Evolutionary conservation across 2,797 vertebrate species (phyloP), one percentile per base, ranked within the genome.

Genomic region (Lacerta agilis): DNA sequence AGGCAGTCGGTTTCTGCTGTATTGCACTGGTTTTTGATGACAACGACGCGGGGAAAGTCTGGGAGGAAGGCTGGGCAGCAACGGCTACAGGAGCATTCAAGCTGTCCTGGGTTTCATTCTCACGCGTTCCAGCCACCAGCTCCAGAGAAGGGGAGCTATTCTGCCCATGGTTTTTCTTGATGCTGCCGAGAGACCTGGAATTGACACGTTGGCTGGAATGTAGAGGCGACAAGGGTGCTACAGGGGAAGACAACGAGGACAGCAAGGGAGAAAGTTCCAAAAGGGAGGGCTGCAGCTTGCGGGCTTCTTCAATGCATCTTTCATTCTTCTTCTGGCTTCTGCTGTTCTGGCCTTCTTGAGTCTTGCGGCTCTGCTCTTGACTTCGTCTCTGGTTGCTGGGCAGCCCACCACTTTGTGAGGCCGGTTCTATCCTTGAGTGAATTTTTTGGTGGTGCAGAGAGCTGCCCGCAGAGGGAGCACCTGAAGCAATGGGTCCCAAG

Each of bases 1-100:
- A 99, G 0, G 99, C 99, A 0, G 98, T 99, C 72, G 99, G 99
- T 95, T 99, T 99, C 95, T 97, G 97, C 86, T 97, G 97, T 97
- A 98, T 97, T 43, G 96, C 95, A 83, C 95, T 96, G 71, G 86
- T 96, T 96, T 99, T 99, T 23, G 97, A 97, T 25, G 97, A 96
- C 86, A 98, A 96, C 2, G 97, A 95, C 0, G 98, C 96, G 41
- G 98, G 98, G 23, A 98, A 98, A 20, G 96, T 96, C 95, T 98
- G 99, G 72, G 97, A 96, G 49, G 97, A 96, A 67, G 97, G 96
- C 2, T 97, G 91, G 25, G 93, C 93, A 4, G 95, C 94, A 69
- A 97, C 97, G 85, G 92, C 96, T 45, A 96, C 93, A 88, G 85
- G 93, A 89, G 95, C 1, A 0, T 87, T 87, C 79, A 93, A 82